Evolutionary conservation across 2,797 vertebrate species (phyloP), one percentile per base, ranked within the genome.

Genomic region (Scolopax bukidnonensis): DNA sequence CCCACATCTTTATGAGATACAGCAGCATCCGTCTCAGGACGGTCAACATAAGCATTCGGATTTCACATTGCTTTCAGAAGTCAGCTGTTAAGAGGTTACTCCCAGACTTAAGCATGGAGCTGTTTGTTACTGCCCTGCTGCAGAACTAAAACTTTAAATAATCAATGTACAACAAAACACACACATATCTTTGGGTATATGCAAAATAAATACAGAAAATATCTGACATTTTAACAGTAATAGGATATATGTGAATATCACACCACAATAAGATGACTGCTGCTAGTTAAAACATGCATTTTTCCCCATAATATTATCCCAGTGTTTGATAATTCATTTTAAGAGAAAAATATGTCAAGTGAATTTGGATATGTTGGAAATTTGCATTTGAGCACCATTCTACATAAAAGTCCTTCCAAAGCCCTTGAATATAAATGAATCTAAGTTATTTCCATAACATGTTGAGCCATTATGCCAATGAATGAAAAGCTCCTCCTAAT

Each of bases 351-450:
- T 87, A 94, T 67, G 70, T 84, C 87, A 95, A 85, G 67, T 82
- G 67, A 91, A 90, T 92, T 93, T 88, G 53, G 79, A 82, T 90
- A 57, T 76, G 87, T 73, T 83, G 77, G 89, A 93, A 92, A 96
- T 95, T 88, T 85, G 91, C 78, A 93, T 91, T 70, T 95, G 84
- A 92, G 82, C 80, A 94, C 60, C 50, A 48, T 91, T 87, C 73
- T 87, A 68, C 77, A 78, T 93, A 71, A 90, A 95, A 93, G 80
- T 94, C 91, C 74, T 96, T 95, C 94, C 90, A 95, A 90, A 94
- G 77, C 78, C 84, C 91, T 97, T 97, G 87, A 95, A 93, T 95
- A 83, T 51, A 91, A 96, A 96, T 90, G 78, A 93, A 75, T 77
- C 59, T 57, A 87, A 92, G 83, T 88, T 95, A 94, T 94, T 94